These are phyloP conservation scores for Mastigias papua DNA, from an alignment of 30 jellyfish, hydroid and myxozoan genomes.

Conservation along the genomic window DNA sequence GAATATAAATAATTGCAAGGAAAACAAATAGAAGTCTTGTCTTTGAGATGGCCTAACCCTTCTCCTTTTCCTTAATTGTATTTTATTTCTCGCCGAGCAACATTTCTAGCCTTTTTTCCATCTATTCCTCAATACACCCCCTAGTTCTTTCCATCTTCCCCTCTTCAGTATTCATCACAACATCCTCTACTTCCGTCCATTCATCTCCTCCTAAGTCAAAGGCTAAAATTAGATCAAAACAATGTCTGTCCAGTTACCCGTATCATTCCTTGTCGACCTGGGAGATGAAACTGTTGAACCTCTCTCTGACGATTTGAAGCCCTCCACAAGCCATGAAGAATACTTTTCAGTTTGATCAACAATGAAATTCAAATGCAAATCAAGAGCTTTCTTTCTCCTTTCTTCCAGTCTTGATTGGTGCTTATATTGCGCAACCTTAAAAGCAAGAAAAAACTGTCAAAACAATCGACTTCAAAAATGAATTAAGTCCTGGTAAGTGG, in stretches of 20 bases:
- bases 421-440: constrained; percentile 91
- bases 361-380: constrained; percentile 90
- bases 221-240: not conserved
- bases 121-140: not conserved
- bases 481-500: too few relatives aligned
- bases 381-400: constrained; percentile 89
- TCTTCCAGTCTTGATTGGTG: constrained; percentile 97
- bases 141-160: not conserved
- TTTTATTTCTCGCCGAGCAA: not conserved
- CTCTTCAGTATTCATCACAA: not conserved
- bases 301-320: constrained; percentile 80
- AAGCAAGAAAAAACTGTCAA: not conserved
- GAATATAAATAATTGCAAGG: too few relatives aligned
- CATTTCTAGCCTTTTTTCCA: not conserved
- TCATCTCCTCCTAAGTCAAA: not conserved
- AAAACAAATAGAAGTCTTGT: too few relatives aligned
- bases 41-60: too few relatives aligned
- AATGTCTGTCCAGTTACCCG: constrained; percentile 1
- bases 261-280: constrained; percentile 37
- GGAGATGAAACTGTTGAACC: constrained; percentile 93
- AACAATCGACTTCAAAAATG: not conserved
- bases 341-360: constrained; percentile 97
- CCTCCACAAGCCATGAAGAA: constrained; percentile 99
- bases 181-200: not conserved
- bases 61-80: not conserved